Evolutionary conservation across 2,113 vertebrate species (phyloP), one percentile per base, ranked within the genome.

Genomic region (Chrysemys picta): DNA sequence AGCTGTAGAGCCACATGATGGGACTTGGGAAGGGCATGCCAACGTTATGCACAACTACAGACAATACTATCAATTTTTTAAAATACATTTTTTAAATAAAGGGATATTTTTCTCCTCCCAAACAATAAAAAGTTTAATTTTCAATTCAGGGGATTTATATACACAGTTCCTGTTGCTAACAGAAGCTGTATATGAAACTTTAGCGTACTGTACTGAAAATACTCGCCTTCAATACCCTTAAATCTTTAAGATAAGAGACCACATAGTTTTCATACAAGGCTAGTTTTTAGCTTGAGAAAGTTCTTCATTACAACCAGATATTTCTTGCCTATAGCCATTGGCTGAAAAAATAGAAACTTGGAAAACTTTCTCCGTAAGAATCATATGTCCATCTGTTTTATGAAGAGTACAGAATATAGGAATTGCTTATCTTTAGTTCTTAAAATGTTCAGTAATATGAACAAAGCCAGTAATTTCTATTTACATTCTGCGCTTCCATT

Each of bases 261-360:
- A 93, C 42, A 86, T 75, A 89, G 50, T 89, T 96, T 90, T 95
- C 82, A 52, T 88, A 6, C 75, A 89, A 93, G 49, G 94, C 92
- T 94, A 93, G 90, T 89, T 92, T 96, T 95, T 79, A 94, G 86
- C 75, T 21, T 93, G 87, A 93, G 86, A 97, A 91, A 93, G 82
- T 35, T 83, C 88, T 90, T 89, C 76, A 79, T 91, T 91, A 85
- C 29, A 87, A 85, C 13, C 8, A 84, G 52, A 57, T 93, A 12
- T 62, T 96, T 96, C 82, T 84, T 95, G 80, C 49, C 78, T 94
- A 49, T 45, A 69, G 9, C 29, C 17, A 84, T 24, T 22, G 80
- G 42, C 65, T 90, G 87, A 93, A 87, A 89, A 38, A 54, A 85
- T 94, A 89, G 87, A 35, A 89, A 24, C 75, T 57, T 69, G 0